These are phyloP conservation scores for Orgyia antiqua DNA, from an alignment of 2,888 invertebrate species.

Conservation along the genomic window DNA sequence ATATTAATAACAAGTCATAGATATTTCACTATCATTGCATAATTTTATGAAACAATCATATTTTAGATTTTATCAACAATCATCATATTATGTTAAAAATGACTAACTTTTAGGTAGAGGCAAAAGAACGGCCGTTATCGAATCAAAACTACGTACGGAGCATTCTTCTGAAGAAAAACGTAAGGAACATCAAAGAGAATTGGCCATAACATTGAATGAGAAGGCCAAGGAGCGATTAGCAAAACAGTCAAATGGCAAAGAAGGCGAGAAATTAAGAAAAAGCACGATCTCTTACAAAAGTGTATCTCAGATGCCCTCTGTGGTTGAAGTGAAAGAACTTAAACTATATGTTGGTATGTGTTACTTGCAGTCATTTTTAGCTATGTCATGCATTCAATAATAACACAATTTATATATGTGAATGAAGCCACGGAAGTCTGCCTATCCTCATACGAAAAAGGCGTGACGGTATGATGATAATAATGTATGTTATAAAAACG, in stretches of 20 bases:
- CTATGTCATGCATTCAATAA: background rate
- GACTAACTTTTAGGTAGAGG: conserved; percentile 81
- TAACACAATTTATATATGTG: too few relatives aligned
- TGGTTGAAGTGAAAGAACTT: conserved; percentile 93
- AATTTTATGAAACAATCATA: conserved; percentile 3
- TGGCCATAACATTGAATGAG: conserved; percentile 93
- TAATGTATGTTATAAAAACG: too few relatives aligned
- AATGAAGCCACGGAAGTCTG: too few relatives aligned
- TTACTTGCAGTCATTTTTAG: too few relatives aligned
- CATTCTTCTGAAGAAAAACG: conserved; percentile 98
- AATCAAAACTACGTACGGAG: conserved; percentile 95
- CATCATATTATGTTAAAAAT: too few relatives aligned
- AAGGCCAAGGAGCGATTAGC: conserved; percentile 95
- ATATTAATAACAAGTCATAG: too few relatives aligned
- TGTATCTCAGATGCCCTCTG: conserved; percentile 94
- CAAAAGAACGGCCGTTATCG: conserved; percentile 93
- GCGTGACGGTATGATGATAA: too few relatives aligned
- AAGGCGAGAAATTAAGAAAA: conserved; percentile 93
- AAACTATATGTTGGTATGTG: conserved; percentile 94
- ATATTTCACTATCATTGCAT: background rate
- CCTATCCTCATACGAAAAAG: too few relatives aligned
- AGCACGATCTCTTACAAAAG: conserved; percentile 97
- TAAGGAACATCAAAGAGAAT: conserved; percentile 96
- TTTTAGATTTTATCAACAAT: too few relatives aligned
- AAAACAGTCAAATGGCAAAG: conserved; percentile 90